Evolutionary conservation across 2,113 vertebrate genomes (phyloP), one percentile per base, ranked within the genome.

Genomic region (Capreolus pygargus): DNA sequence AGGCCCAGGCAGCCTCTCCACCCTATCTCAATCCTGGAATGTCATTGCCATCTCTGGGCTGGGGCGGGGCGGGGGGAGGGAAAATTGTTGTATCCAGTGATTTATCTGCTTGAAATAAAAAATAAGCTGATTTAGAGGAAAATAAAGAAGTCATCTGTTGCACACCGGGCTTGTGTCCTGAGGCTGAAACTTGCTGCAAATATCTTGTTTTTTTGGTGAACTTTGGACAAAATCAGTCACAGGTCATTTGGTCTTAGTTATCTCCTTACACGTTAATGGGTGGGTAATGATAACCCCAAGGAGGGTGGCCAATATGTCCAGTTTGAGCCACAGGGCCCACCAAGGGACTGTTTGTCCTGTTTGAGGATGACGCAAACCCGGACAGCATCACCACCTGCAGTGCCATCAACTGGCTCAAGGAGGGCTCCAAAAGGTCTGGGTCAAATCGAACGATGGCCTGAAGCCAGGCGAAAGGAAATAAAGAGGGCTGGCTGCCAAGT

Each of bases 51-150:
- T 14, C 58, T 15, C 19, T 16, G 11, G 30, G 12, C 70, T 43
- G 84, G 27, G 60, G 19, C 7, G 27, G 25, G 21, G 21, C 25
- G 21, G 78, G 28, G 78, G 28, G 28, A 33, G 10, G 78, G 45
- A 33, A 52, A 83, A n/a, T 81, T 15, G 1, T 13, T 36, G 45
- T 3, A 30, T 33, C 50, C 33, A 52, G 0, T 25, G 15, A 58
- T 58, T 39, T 52, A 58, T 52, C 78, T 74, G 61, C 61, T 52
- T 89, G 52, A 89, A 74, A 79, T 16, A 64, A 79, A 95, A 81
- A 47, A 67, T 28, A 16, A 57, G 54, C 54, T 6, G 43, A 74
- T 30, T 43, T 28, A 85, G 47, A 57, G 67, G 36, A 28, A 55
- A 67, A 50, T 13, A 10, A 47, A 19, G 36, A 58, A 52, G 52